Conservation (phyloP, 2,888 invertebrate genomes). For the Zele albiditarsus region DNA sequence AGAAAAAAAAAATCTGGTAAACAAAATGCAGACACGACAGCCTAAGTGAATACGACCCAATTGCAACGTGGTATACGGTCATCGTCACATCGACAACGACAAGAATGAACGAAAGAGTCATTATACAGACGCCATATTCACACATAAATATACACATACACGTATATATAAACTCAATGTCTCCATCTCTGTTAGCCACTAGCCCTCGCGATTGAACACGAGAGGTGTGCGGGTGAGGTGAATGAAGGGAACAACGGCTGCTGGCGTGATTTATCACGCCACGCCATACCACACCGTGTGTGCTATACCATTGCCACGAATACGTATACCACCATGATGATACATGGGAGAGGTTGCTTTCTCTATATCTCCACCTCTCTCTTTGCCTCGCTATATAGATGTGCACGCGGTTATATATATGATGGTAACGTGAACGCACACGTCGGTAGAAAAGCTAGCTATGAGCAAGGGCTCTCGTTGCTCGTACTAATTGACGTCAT, state of each 20-base stretch:
- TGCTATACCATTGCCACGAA: constrained; percentile 56
- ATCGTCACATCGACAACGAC: too few relatives aligned
- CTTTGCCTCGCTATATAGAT: not conserved
- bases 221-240: constrained; percentile 57
- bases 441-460: constrained; percentile 38
- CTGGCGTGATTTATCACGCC: constrained; percentile 70
- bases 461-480: constrained; percentile 54
- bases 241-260: constrained; percentile 69
- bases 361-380: not conserved
- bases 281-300: constrained; percentile 60
- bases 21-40: too few relatives aligned
- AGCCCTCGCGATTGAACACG: constrained; percentile 35
- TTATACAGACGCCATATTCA: too few relatives aligned
- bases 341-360: constrained; percentile 58
- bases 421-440: not conserved
- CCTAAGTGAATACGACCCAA: too few relatives aligned
- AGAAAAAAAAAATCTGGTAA: too few relatives aligned
- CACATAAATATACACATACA: not conserved
- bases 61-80: too few relatives aligned
- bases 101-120: too few relatives aligned
- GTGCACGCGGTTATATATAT: constrained; percentile 1
- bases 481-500: constrained; percentile 72
- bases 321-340: constrained; percentile 68
- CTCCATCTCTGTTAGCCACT: constrained; percentile 10
- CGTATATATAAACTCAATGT: constrained; percentile 26